Percentiles rank a stretch among this genome's conserved stretches.
Evolutionary conservation across 2,113 vertebrate genomes (phyloP).

Genomic region (Poeciliopsis occidentalis): DNA sequence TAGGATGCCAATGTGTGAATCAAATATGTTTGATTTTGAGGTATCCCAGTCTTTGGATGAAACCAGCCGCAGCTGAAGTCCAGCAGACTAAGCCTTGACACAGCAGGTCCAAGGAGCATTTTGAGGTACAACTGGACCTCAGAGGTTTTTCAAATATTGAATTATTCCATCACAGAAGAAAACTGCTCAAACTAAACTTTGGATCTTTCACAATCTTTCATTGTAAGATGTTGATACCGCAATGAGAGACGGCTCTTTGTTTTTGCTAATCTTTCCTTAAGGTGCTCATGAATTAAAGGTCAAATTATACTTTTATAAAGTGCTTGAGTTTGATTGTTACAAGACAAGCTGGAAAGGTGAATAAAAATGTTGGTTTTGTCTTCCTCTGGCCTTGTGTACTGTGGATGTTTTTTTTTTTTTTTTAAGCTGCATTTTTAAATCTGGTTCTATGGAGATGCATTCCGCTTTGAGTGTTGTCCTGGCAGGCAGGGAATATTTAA

Average conservation of each 20-base stretch:
- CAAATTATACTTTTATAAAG: slow-evolving; percentile 26
- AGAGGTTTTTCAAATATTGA: not conserved
- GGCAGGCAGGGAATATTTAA: slow-evolving; percentile 72
- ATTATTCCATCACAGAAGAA: not conserved
- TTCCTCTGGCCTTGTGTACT: slow-evolving; percentile 17
- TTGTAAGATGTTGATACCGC: not conserved
- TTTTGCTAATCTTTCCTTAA: too few relatives aligned
- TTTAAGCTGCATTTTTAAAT: slow-evolving; percentile 45
- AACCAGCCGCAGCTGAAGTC: too few relatives aligned
- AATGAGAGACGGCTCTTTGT: not conserved
- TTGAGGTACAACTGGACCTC: not conserved
- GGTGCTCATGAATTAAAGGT: slow-evolving; percentile 6
- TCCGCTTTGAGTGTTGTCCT: slow-evolving; percentile 58
- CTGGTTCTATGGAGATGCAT: slow-evolving; percentile 50
- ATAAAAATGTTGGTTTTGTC: slow-evolving; percentile 28
- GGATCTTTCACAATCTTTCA: not conserved
- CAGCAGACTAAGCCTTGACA: too few relatives aligned
- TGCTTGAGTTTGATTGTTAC: slow-evolving; percentile 14
- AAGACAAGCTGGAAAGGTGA: not conserved
- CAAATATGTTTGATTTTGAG: too few relatives aligned
- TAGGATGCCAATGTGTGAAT: too few relatives aligned
- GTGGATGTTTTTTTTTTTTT: slow-evolving; percentile 4
- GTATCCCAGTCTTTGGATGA: too few relatives aligned
- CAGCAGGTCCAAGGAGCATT: not conserved
- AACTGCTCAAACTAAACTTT: not conserved